Base-by-base conservation (phyloP, 1,140 invertebrate genomes). In the Littorina saxatilis region DNA sequence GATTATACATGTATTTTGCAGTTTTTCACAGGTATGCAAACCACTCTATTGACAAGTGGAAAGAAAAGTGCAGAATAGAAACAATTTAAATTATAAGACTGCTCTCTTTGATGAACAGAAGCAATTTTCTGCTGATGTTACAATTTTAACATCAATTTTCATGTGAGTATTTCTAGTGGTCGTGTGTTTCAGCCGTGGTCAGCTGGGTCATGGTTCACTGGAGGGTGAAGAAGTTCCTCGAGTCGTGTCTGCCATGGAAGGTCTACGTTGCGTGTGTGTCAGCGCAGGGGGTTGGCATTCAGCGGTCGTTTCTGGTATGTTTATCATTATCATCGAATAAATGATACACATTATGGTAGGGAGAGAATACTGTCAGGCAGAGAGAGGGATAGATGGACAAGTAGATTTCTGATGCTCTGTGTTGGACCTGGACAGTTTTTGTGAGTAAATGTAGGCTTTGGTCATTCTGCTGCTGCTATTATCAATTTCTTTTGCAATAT, bases 171-270 rank as follows among this genome's bases (percentile, higher is more conserved):
- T n/a, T n/a, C n/a, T n/a, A n/a, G n/a, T n/a, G n/a, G n/a, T n/a
- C n/a, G n/a, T n/a, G n/a, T 23, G 5, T 58, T 68, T 37, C 37
- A 68, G 66, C 20, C 66, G 66, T 15, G 66, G 66, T 68, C 66
- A 68, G 27, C 35, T 68, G 15, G 66, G 66, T 39, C 66, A 68
- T 68, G 66, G 66, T 20, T 13, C 35, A 13, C 32, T 68, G 66
- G 66, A 68, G 35, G 35, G 23, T 39, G 66, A 68, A 39, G 23
- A 68, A 15, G 66, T 68, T 20, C 66, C 66, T 5, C 66, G 35
- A 9, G 66, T 17, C 17, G 9, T 68, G 66, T 68, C 66, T 0
- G 66, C 66, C 23, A 13, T 68, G 37, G 66, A 68, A 35, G 66
- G 66, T 68, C 32, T 68, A 35, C 66, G 35, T 15, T 68, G 66